phyloP scores from a whole-genome alignment of 2,113 vertebrate species.

The Myiozetetes cayanensis region DNA sequence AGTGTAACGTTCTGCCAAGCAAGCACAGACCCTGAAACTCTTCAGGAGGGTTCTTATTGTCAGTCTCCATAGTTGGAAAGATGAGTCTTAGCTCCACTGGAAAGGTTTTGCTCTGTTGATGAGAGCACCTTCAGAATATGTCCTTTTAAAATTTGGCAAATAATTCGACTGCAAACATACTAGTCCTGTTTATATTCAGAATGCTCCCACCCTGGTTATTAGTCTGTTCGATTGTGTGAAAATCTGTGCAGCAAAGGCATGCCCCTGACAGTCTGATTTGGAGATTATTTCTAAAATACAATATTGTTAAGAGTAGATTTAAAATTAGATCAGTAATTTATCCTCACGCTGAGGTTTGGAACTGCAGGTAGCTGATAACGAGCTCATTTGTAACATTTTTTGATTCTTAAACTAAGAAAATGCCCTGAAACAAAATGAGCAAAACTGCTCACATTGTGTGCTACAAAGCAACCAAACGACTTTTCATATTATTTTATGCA shows the following conservation, averaged over 20 bases:
- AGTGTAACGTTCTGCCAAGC: neutral
- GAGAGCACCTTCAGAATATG: neutral
- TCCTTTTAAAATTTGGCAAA: neutral
- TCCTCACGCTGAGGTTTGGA: neutral
- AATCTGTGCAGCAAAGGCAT: neutral
- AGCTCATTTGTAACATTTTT: neutral
- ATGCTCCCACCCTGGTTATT: neutral
- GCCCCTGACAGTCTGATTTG: neutral
- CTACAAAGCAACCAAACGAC: neutral
- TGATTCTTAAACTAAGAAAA: neutral
- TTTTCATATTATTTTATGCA: neutral
- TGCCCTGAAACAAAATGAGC: neutral
- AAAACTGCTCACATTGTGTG: neutral
- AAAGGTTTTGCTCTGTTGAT: neutral
- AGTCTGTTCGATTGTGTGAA: accelerated
- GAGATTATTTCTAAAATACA: neutral
- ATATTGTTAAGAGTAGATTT: neutral
- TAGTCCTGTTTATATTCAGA: neutral
- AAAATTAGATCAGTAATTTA: neutral
- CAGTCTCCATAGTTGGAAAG: neutral
- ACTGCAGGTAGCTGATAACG: neutral
- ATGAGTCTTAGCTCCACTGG: neutral
- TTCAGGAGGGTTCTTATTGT: neutral
- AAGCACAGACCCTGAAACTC: neutral
- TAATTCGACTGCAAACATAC: neutral